phyloP scores from a whole-genome alignment of 1,140 invertebrate genomes.

The Agrilus planipennis region DNA sequence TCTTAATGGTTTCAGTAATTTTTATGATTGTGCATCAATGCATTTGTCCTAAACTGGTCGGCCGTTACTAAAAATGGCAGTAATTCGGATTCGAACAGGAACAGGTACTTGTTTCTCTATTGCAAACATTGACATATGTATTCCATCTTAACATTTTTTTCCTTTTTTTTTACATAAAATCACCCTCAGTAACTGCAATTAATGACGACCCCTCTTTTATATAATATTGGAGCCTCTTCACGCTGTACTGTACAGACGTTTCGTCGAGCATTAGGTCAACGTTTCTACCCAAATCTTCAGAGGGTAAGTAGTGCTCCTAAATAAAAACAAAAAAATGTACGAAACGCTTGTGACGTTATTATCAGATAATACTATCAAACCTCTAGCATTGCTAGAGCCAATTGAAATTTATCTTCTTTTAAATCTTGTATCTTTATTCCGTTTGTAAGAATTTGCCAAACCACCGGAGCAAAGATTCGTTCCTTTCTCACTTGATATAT shows the following conservation, averaged over 20 bases:
- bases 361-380: not conserved
- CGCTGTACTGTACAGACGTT: constrained; percentile 39
- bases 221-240: constrained; percentile 39
- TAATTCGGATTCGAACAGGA: too few species aligned
- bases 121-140: too few species aligned
- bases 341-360: constrained; percentile 2
- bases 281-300: constrained; percentile 37
- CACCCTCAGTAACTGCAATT: constrained; percentile 40
- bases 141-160: too few species aligned
- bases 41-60: too few species aligned
- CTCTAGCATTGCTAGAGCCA: constrained; percentile 38
- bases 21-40: not conserved
- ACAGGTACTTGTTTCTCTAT: too few species aligned
- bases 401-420: constrained; percentile 41
- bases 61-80: too few species aligned
- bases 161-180: not conserved
- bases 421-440: constrained; percentile 46
- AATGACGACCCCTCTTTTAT: constrained; percentile 50
- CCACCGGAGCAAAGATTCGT: constrained; percentile 42
- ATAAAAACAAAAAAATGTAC: constrained; percentile 9
- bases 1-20: too few species aligned
- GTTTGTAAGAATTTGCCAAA: constrained; percentile 40
- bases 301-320: constrained; percentile 39
- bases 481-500: constrained; percentile 17
- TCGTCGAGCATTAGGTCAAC: constrained; percentile 37